Percentiles rank a stretch among this genome's conserved stretches.
Conservation (phyloP, 2,113 vertebrate genomes). For the Oxyura jamaicensis region DNA sequence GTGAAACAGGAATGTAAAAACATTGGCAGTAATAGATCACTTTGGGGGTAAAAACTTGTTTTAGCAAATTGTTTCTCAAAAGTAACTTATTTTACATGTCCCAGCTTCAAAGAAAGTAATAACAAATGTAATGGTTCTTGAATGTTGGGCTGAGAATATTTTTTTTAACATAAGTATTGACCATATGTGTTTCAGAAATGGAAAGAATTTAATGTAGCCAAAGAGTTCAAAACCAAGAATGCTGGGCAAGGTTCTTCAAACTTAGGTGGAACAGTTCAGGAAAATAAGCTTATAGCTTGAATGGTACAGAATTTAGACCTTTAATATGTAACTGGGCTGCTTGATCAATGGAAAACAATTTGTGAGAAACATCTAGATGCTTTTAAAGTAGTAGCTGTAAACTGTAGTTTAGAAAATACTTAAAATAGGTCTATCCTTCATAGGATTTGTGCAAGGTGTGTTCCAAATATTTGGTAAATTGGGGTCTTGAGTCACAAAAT, state of each 20-base stretch:
- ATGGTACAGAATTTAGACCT: not conserved
- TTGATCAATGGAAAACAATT: not conserved
- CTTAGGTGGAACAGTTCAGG: not conserved
- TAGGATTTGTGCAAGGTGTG: not conserved
- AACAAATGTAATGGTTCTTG: conserved; percentile 17
- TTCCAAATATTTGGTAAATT: not conserved
- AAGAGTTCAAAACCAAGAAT: conserved; percentile 12
- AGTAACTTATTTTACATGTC: not conserved
- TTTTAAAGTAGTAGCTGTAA: not conserved
- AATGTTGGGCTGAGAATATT: not conserved
- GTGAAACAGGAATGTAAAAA: not conserved
- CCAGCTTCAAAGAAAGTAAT: conserved; percentile 39
- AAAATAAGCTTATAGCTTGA: not conserved
- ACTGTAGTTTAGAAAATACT: not conserved
- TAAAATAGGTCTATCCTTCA: not conserved
- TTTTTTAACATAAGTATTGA: conserved; percentile 9
- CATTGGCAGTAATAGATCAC: not conserved
- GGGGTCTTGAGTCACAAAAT: not conserved
- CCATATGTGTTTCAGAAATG: not conserved
- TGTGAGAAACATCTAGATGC: not conserved
- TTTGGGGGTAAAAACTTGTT: conserved; percentile 4
- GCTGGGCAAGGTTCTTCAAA: not conserved
- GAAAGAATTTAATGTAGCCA: not conserved
- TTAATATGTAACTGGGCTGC: not conserved
- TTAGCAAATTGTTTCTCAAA: conserved; percentile 20